phyloP scores from a whole-genome alignment of 2,113 vertebrate species.

The Leptobrachium ailaonicum region DNA sequence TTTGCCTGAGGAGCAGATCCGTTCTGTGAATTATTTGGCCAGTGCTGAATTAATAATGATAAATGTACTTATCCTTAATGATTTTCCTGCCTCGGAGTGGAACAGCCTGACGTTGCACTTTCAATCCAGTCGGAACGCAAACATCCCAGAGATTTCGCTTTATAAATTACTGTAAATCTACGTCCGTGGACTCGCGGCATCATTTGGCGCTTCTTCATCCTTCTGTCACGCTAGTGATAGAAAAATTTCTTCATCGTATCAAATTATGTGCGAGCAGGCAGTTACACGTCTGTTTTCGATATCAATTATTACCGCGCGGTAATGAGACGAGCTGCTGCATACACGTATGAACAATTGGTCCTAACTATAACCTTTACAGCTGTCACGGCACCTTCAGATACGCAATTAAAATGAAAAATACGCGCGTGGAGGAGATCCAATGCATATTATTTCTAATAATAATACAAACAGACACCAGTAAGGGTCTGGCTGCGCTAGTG shows the following conservation, averaged over 20 bases:
- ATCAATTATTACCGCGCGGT: conserved; percentile 63
- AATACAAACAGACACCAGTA: conserved; percentile 18
- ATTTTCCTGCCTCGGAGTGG: conserved; percentile 36
- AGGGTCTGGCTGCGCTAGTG: not conserved
- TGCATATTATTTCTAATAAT: conserved; percentile 43
- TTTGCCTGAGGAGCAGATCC: not conserved
- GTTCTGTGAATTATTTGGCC: not conserved
- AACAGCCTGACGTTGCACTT: conserved; percentile 44
- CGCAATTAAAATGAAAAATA: conserved; percentile 77
- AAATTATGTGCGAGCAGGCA: conserved; percentile 43
- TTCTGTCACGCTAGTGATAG: conserved; percentile 17
- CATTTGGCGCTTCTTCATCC: conserved; percentile 20
- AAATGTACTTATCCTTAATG: conserved; percentile 46
- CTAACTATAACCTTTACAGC: conserved; percentile 68
- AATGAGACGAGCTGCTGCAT: conserved; percentile 56
- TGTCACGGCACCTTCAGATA: conserved; percentile 63
- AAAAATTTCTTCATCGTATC: conserved; percentile 44
- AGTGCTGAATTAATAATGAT: conserved; percentile 41
- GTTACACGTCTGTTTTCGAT: conserved; percentile 51
- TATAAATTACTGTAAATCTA: conserved; percentile 17
- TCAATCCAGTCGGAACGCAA: conserved; percentile 41
- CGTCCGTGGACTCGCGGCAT: conserved; percentile 23
- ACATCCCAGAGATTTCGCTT: not conserved
- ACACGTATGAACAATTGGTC: conserved; percentile 55
- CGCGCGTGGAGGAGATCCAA: conserved; percentile 56